A percentile compares a stretch with the other conserved stretches of the same genome.
These are phyloP conservation scores for Trachymyrmex septentrionalis DNA, from an alignment of 1,140 invertebrate genomes.

Conservation along the genomic window DNA sequence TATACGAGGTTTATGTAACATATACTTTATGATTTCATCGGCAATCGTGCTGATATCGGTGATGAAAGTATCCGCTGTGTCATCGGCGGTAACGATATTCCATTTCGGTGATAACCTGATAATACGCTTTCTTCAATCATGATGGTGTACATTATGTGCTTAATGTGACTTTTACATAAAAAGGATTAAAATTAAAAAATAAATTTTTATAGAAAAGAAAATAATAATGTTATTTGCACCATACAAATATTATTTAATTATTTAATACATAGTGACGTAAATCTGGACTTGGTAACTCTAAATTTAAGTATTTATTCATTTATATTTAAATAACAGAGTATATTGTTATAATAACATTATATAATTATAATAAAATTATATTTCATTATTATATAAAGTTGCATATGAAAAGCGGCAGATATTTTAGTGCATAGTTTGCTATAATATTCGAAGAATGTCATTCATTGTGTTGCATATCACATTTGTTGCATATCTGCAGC, in stretches of 20 bases:
- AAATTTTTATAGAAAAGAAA: neutral
- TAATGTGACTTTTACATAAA: neutral
- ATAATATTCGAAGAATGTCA: constrained; percentile 13
- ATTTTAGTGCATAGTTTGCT: constrained; percentile 11
- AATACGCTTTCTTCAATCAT: no score
- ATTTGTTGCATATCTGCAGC: constrained; percentile 25
- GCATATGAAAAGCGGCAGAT: neutral
- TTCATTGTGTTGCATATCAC: constrained; percentile 26
- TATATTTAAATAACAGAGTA: neutral
- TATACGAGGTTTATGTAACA: constrained; percentile 53
- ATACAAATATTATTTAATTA: neutral
- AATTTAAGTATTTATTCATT: neutral
- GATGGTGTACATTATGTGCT: neutral
- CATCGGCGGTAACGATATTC: neutral
- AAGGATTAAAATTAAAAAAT: neutral
- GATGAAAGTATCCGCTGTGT: constrained; percentile 1
- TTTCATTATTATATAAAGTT: neutral
- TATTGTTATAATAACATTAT: neutral
- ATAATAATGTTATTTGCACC: neutral
- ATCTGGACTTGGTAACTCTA: neutral
- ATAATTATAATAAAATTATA: neutral
- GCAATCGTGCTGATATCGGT: neutral
- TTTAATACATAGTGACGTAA: neutral
- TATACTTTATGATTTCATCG: constrained; percentile 39
- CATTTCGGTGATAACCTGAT: neutral